These are phyloP conservation scores for Poecilia wingei DNA, from an alignment of 2,797 vertebrate genomes.

Conservation along the genomic window DNA sequence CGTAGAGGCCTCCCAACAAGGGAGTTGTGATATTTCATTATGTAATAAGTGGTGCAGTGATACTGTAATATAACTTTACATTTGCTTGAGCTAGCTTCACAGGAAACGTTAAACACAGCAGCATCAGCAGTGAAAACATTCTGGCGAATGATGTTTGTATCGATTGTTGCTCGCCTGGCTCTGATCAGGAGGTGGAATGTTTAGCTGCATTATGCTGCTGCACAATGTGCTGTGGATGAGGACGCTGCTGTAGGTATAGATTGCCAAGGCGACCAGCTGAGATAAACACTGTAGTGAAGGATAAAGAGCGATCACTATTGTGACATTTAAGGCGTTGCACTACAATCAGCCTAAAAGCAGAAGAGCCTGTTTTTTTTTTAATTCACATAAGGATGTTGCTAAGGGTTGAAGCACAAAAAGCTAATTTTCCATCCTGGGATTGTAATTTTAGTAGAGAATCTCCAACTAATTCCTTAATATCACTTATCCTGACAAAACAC, in stretches of 20 bases:
- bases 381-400: conserved; percentile 46
- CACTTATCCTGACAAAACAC: conserved; percentile 65
- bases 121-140: background rate
- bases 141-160: background rate
- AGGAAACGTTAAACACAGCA: background rate
- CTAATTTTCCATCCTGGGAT: conserved; percentile 61
- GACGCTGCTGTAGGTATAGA: conserved; percentile 54
- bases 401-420: conserved; percentile 42
- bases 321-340: conserved; percentile 33
- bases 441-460: conserved; percentile 69
- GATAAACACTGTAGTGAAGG: conserved; percentile 59
- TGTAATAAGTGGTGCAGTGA: conserved; percentile 48
- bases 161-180: conserved; percentile 15
- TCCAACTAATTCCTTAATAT: conserved; percentile 75
- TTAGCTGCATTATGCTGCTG: conserved; percentile 29
- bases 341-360: conserved; percentile 28
- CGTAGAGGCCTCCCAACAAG: conserved; percentile 36
- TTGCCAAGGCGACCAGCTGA: conserved; percentile 64
- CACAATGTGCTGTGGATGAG: conserved; percentile 42
- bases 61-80: conserved; percentile 37
- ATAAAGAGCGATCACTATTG: conserved; percentile 63
- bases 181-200: conserved; percentile 22
- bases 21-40: conserved; percentile 43
- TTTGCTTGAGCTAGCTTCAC: conserved; percentile 33
- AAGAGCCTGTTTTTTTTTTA: conserved; percentile 25